Evolutionary conservation across 1,140 invertebrate genomes (phyloP).

Genomic region (Berghia stephanieae): DNA sequence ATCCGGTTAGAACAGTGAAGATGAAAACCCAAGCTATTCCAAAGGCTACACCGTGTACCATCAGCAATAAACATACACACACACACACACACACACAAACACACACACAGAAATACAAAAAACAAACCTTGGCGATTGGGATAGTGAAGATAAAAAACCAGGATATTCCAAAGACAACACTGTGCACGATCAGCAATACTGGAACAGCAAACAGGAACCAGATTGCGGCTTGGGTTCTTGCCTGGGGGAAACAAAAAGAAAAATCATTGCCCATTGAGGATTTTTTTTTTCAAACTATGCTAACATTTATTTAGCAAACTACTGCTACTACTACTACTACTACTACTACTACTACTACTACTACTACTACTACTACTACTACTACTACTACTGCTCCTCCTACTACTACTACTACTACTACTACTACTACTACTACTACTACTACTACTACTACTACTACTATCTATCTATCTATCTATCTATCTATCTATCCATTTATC

Average conservation of each 20-base stretch:
- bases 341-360: too few species aligned
- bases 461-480: too few species aligned
- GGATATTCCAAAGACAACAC: constrained; percentile 42
- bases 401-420: too few species aligned
- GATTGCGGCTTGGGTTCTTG: constrained; percentile 42
- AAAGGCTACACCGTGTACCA: too few species aligned
- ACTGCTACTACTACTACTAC: neutral
- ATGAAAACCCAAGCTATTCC: too few species aligned
- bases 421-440: too few species aligned
- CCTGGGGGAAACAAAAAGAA: constrained; percentile 32
- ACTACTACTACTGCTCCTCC: too few species aligned
- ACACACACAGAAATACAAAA: neutral
- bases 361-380: too few species aligned
- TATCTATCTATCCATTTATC: too few species aligned
- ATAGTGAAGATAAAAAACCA: constrained; percentile 60
- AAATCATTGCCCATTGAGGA: neutral
- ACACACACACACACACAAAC: neutral
- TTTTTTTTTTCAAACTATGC: neutral
- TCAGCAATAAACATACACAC: neutral
- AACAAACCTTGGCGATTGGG: constrained; percentile 55
- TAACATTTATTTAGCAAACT: neutral
- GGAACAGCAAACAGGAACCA: constrained; percentile 57
- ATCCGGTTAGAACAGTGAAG: too few species aligned
- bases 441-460: too few species aligned
- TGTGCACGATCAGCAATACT: constrained; percentile 48